Conservation (phyloP, 2,888 invertebrate species). For the Lithophane leautieri region DNA sequence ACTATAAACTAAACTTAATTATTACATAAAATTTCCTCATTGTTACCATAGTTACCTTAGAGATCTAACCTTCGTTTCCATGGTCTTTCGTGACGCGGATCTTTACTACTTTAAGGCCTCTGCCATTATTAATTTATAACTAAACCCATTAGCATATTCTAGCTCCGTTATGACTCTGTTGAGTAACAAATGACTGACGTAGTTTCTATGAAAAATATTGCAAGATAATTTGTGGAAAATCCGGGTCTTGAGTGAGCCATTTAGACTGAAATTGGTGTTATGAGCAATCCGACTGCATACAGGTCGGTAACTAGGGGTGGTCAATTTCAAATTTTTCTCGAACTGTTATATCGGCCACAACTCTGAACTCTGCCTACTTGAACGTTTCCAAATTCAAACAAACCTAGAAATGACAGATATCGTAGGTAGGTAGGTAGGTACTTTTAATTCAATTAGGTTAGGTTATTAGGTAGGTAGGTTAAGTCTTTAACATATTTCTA, state of each 20-base stretch:
- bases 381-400: background rate
- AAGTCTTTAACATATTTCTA: conserved; percentile 13
- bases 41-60: background rate
- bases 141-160: conserved; percentile 38
- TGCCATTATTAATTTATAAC: conserved; percentile 35
- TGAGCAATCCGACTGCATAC: background rate
- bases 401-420: background rate
- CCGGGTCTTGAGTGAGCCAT: conserved; percentile 8
- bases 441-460: conserved; percentile 7
- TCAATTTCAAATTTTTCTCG: background rate
- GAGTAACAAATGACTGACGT: conserved; percentile 4
- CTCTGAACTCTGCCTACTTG: background rate
- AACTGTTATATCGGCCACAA: background rate
- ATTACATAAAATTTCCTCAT: conserved; percentile 19
- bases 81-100: conserved; percentile 22
- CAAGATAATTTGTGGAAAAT: conserved; percentile 9
- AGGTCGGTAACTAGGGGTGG: too few species aligned
- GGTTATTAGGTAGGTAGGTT: background rate
- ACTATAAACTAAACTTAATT: background rate
- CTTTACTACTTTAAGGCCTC: conserved; percentile 17
- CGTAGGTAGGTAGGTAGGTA: background rate
- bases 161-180: conserved; percentile 7
- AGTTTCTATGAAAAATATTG: conserved; percentile 1
- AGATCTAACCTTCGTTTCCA: conserved; percentile 32
- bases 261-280: background rate